A percentile compares a stretch with the other conserved stretches of the same genome.
Conservation (phyloP, 2,888 invertebrate species). For the Lepidochrysops patricia region DNA sequence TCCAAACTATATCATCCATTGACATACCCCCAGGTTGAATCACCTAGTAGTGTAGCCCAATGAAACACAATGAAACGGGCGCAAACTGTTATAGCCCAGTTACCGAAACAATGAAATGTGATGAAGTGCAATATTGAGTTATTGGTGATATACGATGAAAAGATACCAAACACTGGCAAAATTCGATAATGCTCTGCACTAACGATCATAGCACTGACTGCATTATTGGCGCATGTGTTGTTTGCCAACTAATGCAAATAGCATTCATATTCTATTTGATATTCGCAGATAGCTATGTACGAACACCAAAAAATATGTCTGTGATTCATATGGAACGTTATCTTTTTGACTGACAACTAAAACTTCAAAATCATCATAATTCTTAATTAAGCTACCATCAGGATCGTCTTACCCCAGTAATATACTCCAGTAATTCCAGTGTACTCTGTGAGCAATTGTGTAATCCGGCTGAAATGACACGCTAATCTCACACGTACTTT, state of each 20-base stretch:
- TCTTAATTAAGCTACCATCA: neutral
- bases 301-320: neutral
- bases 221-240: neutral
- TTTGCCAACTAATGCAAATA: neutral
- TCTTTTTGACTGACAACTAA: neutral
- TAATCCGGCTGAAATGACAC: neutral
- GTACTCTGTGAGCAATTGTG: neutral
- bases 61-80: constrained; percentile 9
- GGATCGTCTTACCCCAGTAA: neutral
- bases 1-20: constrained; percentile 52
- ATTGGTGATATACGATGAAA: neutral
- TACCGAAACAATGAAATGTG: constrained; percentile 4
- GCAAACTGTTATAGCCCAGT: constrained; percentile 13
- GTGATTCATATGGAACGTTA: neutral
- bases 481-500: constrained; percentile 2
- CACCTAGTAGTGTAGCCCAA: neutral
- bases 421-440: neutral
- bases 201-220: neutral
- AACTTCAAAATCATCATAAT: neutral
- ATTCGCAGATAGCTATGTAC: neutral
- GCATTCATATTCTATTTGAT: neutral
- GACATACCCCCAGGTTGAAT: constrained; percentile 35
- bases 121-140: constrained; percentile 7
- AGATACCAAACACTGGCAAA: neutral
- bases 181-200: neutral